Evolutionary conservation across 2,888 invertebrate species (phyloP).

Genomic region (Heliconius sara): DNA sequence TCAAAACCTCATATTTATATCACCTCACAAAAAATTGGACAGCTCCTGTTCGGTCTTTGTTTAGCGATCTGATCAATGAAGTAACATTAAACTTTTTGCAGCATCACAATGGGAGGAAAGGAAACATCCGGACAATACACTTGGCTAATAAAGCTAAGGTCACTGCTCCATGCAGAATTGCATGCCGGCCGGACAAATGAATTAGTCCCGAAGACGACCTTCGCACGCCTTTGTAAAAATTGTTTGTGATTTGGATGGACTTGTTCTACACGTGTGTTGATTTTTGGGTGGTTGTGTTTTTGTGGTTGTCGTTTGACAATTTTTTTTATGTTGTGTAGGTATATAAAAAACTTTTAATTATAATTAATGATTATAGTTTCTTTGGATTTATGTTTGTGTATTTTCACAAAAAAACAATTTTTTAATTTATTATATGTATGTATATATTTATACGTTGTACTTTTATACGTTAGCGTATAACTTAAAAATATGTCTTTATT

Average conservation of each 20-base stretch:
- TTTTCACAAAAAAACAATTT: neutral
- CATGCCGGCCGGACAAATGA: slow-evolving; percentile 36
- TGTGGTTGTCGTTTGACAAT: neutral
- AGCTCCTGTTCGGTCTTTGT: neutral
- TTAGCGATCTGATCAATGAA: slow-evolving; percentile 5
- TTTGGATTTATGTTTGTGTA: neutral
- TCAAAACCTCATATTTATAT: neutral
- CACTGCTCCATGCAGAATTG: slow-evolving; percentile 44
- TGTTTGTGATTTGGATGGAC: neutral
- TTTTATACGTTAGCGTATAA: neutral
- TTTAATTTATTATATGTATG: too few species aligned
- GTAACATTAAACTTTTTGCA: slow-evolving; percentile 18
- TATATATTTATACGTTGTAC: neutral
- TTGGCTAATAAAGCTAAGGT: slow-evolving; percentile 35
- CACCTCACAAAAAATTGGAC: neutral
- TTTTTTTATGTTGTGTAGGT: neutral
- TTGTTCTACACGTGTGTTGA: slow-evolving; percentile 20
- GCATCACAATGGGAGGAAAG: slow-evolving; percentile 19
- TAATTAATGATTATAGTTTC: too few species aligned
- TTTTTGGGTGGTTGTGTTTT: neutral
- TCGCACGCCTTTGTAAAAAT: slow-evolving; percentile 26
- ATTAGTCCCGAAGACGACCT: slow-evolving; percentile 41
- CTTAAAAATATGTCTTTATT: too few species aligned
- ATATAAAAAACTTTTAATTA: too few species aligned
- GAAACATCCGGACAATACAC: slow-evolving; percentile 7